Evolutionary conservation across 1,140 invertebrate genomes (phyloP).

Genomic region (Potamilus streckersoni): DNA sequence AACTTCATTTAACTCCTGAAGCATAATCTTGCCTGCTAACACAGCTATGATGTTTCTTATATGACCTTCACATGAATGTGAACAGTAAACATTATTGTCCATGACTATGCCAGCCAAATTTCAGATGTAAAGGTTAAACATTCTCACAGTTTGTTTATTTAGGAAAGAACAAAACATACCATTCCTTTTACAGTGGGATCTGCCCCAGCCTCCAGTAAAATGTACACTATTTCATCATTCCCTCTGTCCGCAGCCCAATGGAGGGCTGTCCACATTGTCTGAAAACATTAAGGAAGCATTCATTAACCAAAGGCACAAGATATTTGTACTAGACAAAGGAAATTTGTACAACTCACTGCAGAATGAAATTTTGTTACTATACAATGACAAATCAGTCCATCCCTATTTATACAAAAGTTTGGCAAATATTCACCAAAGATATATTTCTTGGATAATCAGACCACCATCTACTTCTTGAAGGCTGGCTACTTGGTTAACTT

Average conservation of each 20-base stretch:
- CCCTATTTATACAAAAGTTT: no score
- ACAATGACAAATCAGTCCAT: background rate
- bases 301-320: background rate
- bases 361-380: background rate
- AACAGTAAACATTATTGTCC: no score
- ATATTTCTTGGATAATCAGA: background rate
- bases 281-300: conserved; percentile 24
- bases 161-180: conserved; percentile 29
- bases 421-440: no score
- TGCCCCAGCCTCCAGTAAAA: conserved; percentile 55
- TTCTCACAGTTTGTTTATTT: no score
- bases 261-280: conserved; percentile 67
- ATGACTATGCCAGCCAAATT: no score
- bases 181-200: conserved; percentile 52
- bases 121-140: no score
- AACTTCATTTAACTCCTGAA: no score
- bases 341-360: background rate
- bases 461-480: background rate
- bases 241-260: conserved; percentile 67
- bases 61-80: no score
- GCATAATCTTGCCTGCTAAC: no score
- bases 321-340: background rate
- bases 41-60: no score
- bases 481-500: background rate
- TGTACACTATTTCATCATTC: conserved; percentile 59